These are phyloP conservation scores for Lithobates sylvaticus DNA, from an alignment of 2,797 vertebrate genomes.

Conservation along the genomic window DNA sequence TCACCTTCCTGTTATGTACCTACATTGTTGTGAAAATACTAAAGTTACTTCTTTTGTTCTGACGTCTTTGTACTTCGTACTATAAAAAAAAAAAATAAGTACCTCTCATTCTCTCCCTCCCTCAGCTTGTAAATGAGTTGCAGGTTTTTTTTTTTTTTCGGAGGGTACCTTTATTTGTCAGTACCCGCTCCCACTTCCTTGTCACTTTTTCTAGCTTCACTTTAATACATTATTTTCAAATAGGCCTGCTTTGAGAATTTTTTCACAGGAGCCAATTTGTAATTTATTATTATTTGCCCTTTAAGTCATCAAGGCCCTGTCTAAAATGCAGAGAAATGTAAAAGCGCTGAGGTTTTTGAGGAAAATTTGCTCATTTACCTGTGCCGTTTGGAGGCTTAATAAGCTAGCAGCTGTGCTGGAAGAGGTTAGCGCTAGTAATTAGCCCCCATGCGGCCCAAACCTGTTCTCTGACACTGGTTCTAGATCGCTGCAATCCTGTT, in stretches of 20 bases:
- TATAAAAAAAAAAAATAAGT: too few species aligned
- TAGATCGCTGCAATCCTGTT: constrained; percentile 43
- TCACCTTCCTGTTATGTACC: too few species aligned
- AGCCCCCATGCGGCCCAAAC: constrained; percentile 79
- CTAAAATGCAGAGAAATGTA: neutral
- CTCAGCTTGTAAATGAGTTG: too few species aligned
- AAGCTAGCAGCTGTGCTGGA: constrained; percentile 72
- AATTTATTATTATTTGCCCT: neutral
- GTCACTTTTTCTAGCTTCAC: neutral
- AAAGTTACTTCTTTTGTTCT: too few species aligned
- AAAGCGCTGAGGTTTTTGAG: neutral
- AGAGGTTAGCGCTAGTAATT: constrained; percentile 80
- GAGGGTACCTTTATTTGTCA: too few species aligned
- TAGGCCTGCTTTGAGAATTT: neutral
- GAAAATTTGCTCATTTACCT: constrained; percentile 32
- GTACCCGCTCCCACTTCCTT: too few species aligned
- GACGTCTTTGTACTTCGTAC: too few species aligned
- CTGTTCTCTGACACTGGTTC: constrained; percentile 69
- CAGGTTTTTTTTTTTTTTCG: too few species aligned
- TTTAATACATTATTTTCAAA: neutral
- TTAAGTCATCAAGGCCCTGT: neutral
- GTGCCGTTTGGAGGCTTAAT: constrained; percentile 39
- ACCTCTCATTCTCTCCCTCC: too few species aligned
- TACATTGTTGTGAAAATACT: too few species aligned
- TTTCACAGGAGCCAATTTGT: neutral